Conservation (phyloP, 35 echinoderm and acorn worm genomes). For the Lytechinus pictus region DNA sequence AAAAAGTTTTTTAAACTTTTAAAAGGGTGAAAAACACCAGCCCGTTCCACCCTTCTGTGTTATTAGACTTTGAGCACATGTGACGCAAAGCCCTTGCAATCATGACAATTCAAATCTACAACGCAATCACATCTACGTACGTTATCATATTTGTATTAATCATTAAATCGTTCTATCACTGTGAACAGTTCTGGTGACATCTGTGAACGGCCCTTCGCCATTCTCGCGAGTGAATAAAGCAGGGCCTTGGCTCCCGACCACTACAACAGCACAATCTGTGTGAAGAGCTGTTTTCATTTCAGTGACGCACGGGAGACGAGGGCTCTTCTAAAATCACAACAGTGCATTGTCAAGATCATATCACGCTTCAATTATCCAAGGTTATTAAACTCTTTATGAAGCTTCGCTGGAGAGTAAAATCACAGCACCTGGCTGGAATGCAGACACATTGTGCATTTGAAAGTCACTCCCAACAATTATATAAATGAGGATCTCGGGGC, state of each 20-base stretch:
- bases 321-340: constrained; percentile 14
- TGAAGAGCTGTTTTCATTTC: not conserved
- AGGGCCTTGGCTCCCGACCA: not conserved
- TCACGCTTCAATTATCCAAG: constrained; percentile 29
- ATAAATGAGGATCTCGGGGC: not conserved
- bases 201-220: not conserved
- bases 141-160: not conserved
- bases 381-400: constrained; percentile 35
- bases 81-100: not conserved
- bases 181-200: not conserved
- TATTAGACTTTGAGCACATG: too few relatives aligned
- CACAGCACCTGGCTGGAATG: not conserved
- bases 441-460: not conserved
- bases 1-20: too few relatives aligned
- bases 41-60: too few relatives aligned
- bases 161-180: not conserved
- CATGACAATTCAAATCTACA: not conserved
- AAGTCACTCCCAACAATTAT: not conserved
- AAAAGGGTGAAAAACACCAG: too few relatives aligned
- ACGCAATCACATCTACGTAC: not conserved
- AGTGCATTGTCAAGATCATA: constrained; percentile 28
- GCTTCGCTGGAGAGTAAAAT: not conserved
- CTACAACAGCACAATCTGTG: not conserved
- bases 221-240: not conserved
- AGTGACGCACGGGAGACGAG: not conserved